Evolutionary conservation across 1,140 invertebrate species (phyloP), one percentile per base, ranked within the genome.

Genomic region (Sitophilus oryzae): DNA sequence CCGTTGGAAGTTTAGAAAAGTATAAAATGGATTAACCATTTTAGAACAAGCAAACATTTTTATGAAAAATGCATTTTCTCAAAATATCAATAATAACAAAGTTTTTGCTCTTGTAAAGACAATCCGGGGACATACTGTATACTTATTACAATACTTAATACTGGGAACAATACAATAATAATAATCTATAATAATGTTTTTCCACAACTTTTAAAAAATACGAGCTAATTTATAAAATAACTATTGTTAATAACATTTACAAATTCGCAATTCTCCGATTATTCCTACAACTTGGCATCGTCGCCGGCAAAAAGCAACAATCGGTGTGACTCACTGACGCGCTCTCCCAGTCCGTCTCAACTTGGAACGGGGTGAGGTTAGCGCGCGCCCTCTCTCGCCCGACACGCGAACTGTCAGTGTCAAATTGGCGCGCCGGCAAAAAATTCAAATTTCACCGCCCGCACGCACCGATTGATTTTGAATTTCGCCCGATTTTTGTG

Each of bases 401-500:
- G 38, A 49, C 51, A 58, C 62, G 62, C 57, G 59, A 56, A 59
- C 54, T 56, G 58, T 59, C 61, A 25, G 21, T 54, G 52, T 45
- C 45, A 36, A 18, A 19, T 45, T 23, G 36, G n/a, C n/a, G n/a
- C 11, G 18, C 52, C 54, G 54, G 54, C 54, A 41, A 21, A 42
- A 46, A 59, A 46, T 42, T 51, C 25, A 57, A 58, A 54, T 51
- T n/a, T n/a, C n/a, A n/a, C n/a, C n/a, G n/a, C n/a, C n/a, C n/a
- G n/a, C n/a, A n/a, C n/a, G n/a, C n/a, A 15, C 18, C 36, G 23
- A 46, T 53, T 22, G 21, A 30, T 41, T 44, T 45, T 50, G 25
- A 20, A 5, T 52, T 10, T 52, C 30, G 16, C 14, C 1, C 45
- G 37, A 37, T 56, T 49, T 36, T 51, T 57, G 41, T 57, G 47